These are phyloP conservation scores for Pachyseris speciosa DNA, from an alignment of 64 coral and sea anemone species.

Conservation along the genomic window DNA sequence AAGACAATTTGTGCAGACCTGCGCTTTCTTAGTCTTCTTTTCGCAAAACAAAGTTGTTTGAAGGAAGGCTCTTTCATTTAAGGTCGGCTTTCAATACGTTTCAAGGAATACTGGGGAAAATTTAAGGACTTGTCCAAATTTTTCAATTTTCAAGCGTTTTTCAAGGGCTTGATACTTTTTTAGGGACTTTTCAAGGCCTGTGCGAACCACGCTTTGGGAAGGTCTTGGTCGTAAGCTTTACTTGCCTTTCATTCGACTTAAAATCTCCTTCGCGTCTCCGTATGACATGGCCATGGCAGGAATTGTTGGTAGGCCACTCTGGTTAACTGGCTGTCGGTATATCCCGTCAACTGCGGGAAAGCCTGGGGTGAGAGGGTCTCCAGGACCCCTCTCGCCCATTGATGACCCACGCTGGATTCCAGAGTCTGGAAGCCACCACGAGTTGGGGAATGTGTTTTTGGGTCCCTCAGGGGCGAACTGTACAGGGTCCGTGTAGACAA, in stretches of 20 bases:
- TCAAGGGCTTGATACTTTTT: no score
- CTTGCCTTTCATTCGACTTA: slow-evolving; percentile 15
- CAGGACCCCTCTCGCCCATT: slow-evolving; percentile 14
- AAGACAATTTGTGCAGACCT: no score
- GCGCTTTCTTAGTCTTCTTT: no score
- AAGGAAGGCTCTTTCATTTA: no score
- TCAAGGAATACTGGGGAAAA: no score
- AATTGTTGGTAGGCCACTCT: slow-evolving; percentile 37
- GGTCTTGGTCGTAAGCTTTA: not conserved
- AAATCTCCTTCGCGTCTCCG: slow-evolving; percentile 59
- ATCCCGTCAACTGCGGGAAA: slow-evolving; percentile 76
- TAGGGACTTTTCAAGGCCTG: no score
- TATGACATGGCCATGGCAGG: slow-evolving; percentile 65
- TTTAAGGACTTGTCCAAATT: no score
- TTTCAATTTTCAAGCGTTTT: no score
- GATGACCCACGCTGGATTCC: slow-evolving; percentile 74
- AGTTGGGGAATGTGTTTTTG: slow-evolving; percentile 70
- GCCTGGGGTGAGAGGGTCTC: slow-evolving; percentile 71
- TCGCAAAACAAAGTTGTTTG: no score
- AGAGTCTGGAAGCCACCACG: slow-evolving; percentile 83
- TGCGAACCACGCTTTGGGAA: no score
- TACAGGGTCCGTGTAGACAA: slow-evolving; percentile 81
- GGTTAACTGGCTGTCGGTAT: slow-evolving; percentile 28
- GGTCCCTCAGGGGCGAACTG: slow-evolving; percentile 81
- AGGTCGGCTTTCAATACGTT: no score